A percentile compares a stretch with the other conserved stretches of the same genome.
phyloP scores from a whole-genome alignment of 2,113 vertebrate species.

The Poeciliopsis prolifica region DNA sequence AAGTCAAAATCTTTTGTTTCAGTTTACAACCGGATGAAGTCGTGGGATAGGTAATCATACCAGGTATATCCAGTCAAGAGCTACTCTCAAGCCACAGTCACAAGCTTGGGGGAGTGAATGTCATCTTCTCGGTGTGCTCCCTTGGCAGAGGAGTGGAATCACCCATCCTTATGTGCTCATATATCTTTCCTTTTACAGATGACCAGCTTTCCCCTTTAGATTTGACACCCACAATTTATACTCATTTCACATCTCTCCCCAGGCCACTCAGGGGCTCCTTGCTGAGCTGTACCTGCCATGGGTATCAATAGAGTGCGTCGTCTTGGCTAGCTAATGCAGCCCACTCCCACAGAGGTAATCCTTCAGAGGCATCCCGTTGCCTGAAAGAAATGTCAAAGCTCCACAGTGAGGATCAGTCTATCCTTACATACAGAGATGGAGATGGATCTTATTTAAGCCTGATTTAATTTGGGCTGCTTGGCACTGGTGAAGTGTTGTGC shows the following conservation, averaged over 20 bases:
- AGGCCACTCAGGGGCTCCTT: slow-evolving; percentile 64
- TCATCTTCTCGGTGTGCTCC: slow-evolving; percentile 59
- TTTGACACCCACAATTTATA: slow-evolving; percentile 84
- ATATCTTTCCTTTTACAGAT: slow-evolving; percentile 81
- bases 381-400: slow-evolving; percentile 72
- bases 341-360: slow-evolving; percentile 69
- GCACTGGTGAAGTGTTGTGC: slow-evolving; percentile 52
- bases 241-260: slow-evolving; percentile 77
- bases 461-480: slow-evolving; percentile 74
- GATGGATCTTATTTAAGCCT: slow-evolving; percentile 74
- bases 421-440: slow-evolving; percentile 48
- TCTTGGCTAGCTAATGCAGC: slow-evolving; percentile 68
- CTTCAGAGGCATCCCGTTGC: slow-evolving; percentile 66
- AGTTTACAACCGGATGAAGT: not conserved
- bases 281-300: slow-evolving; percentile 70
- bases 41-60: not conserved
- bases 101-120: slow-evolving; percentile 68
- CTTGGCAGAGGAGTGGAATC: slow-evolving; percentile 70
- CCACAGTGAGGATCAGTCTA: slow-evolving; percentile 67
- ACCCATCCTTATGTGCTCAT: slow-evolving; percentile 76
- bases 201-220: slow-evolving; percentile 76
- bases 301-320: slow-evolving; percentile 72
- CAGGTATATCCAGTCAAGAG: not conserved
- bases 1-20: not conserved
- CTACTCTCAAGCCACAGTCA: slow-evolving; percentile 60